These are phyloP conservation scores for Diachrysia chrysitis DNA, from an alignment of 2,888 invertebrate species.

Conservation along the genomic window DNA sequence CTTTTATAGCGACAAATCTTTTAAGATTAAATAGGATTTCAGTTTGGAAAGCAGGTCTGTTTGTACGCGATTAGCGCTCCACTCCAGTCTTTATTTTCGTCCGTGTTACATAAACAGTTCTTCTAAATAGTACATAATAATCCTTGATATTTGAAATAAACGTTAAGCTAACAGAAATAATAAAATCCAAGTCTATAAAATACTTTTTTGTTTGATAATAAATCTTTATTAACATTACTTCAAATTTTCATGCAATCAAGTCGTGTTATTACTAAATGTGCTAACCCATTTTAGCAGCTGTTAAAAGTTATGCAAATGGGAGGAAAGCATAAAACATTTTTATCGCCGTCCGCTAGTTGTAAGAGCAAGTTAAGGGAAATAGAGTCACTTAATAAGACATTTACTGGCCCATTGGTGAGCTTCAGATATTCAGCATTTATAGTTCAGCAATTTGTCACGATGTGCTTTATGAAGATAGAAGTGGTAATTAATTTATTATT, in stretches of 20 bases:
- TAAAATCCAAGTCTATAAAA: neutral
- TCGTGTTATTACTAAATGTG: slow-evolving; percentile 38
- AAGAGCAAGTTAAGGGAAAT: slow-evolving; percentile 48
- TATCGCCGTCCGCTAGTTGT: slow-evolving; percentile 46
- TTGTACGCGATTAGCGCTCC: slow-evolving; percentile 35
- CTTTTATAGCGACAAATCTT: slow-evolving; percentile 49
- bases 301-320: slow-evolving; percentile 54
- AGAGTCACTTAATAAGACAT: slow-evolving; percentile 54
- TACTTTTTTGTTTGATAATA: slow-evolving; percentile 6
- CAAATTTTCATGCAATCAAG: slow-evolving; percentile 38
- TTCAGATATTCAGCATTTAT: slow-evolving; percentile 33
- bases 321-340: slow-evolving; percentile 54
- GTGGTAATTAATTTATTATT: neutral
- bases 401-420: slow-evolving; percentile 37
- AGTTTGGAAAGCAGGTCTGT: slow-evolving; percentile 44
- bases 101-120: slow-evolving; percentile 14
- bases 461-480: neutral
- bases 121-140: neutral
- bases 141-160: neutral
- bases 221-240: slow-evolving; percentile 18
- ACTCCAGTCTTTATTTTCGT: slow-evolving; percentile 18
- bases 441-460: slow-evolving; percentile 26
- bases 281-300: slow-evolving; percentile 53
- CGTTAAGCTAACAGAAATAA: neutral
- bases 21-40: slow-evolving; percentile 53